Percentiles rank a stretch among this genome's conserved stretches.
phyloP scores from a whole-genome alignment of 2,113 vertebrate species.

The Dicrurus megarhynchus region DNA sequence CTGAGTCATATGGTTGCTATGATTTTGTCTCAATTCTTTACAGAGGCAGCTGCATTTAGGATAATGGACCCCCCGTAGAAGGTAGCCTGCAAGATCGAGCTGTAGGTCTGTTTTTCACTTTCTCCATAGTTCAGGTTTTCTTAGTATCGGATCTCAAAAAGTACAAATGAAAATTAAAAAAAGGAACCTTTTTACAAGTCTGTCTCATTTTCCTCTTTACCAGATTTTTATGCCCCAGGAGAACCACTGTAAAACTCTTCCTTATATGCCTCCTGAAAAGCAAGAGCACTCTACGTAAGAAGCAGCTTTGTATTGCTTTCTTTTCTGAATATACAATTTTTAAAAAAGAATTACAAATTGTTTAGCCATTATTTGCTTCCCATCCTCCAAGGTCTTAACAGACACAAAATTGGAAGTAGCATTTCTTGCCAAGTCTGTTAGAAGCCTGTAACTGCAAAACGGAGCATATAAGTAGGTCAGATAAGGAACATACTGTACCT shows the following conservation, averaged over 20 bases:
- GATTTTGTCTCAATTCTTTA: neutral
- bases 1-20: neutral
- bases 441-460: neutral
- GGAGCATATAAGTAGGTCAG: slow-evolving; percentile 3
- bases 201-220: neutral
- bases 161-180: neutral
- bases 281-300: neutral
- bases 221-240: neutral
- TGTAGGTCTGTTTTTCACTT: neutral
- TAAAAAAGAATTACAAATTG: neutral
- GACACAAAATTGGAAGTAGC: neutral
- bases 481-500: slow-evolving; percentile 26
- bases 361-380: neutral
- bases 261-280: neutral
- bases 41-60: neutral
- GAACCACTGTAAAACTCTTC: neutral
- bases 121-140: neutral
- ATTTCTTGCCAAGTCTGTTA: neutral
- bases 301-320: neutral
- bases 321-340: neutral
- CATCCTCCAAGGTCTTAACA: neutral
- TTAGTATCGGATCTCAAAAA: neutral
- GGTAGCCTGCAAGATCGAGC: neutral
- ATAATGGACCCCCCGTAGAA: neutral
- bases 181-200: neutral